Conservation (phyloP, 30 jellyfish, hydroid and myxozoan species). For the Sanderia malayensis region DNA sequence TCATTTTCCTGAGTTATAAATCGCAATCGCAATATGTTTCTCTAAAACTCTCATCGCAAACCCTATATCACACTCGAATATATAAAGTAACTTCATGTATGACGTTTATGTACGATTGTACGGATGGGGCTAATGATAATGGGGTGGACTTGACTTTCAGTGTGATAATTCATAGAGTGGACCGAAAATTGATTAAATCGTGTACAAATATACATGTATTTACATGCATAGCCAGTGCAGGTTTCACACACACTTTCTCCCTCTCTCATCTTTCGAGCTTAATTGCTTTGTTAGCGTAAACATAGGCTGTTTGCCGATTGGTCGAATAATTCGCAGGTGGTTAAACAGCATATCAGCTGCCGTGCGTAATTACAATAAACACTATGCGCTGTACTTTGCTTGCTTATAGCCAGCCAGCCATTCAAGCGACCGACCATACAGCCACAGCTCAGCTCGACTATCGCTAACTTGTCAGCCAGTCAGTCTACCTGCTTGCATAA, state of each 20-base stretch:
- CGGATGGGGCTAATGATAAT: no score
- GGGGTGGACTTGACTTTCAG: no score
- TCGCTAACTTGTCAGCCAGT: no score
- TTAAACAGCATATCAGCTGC: conserved; percentile 91
- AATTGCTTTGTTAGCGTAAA: conserved; percentile 93
- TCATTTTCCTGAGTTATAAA: no score
- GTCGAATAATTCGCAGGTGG: conserved; percentile 86
- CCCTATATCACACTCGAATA: no score
- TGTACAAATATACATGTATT: not conserved
- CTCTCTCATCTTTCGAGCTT: conserved; percentile 59
- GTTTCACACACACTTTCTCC: conserved; percentile 53
- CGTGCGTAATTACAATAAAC: conserved; percentile 76
- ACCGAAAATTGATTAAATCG: conserved; percentile 55
- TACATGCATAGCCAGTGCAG: conserved; percentile 41
- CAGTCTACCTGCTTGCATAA: no score
- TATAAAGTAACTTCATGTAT: no score
- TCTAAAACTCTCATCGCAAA: no score
- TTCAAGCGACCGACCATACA: conserved; percentile 20
- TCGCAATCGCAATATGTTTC: no score
- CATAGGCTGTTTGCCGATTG: conserved; percentile 76
- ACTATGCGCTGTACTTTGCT: conserved; percentile 50
- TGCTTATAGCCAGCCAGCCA: conserved; percentile 57
- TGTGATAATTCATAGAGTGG: no score
- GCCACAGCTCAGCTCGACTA: not conserved
- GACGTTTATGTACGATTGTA: no score